Evolutionary conservation across 2,888 invertebrate genomes (phyloP), one percentile per base, ranked within the genome.

Genomic region (Rhamnusium bicolor): DNA sequence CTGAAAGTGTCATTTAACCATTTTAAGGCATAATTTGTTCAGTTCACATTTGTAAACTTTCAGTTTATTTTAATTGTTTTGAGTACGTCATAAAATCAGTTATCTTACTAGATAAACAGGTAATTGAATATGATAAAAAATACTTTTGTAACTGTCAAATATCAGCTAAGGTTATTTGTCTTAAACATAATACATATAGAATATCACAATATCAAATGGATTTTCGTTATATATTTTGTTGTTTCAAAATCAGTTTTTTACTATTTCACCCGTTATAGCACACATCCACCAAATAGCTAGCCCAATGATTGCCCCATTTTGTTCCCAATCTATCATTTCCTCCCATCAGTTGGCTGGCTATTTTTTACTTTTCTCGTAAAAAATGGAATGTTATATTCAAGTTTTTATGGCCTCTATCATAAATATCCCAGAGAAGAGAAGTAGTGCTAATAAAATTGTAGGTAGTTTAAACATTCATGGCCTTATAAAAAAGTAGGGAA

Each of bases 391-490:
- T 46, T 46, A 67, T 67, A 67, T 67, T 67, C 67, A 32, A 65
- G 53, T 51, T 53, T 65, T 65, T 65, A 65, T 29, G 51, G 19
- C 16, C 19, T 8, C 8, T 16, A 61, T 18, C n/a, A 72, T 74
- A 69, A 74, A 74, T 74, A 69, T 66, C 47, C 29, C 53, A 1
- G 54, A 6, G 21, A 47, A 60, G 40, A 60, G 54, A 27, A 61
- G 72, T 72, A 58, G 56, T 61, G 69, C 72, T 72, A 74, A 74
- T 74, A 74, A 76, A 76, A 74, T 71, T 67, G 70, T 71, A 72
- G 68, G 70, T 74, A 67, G 72, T 72, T 76, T 74, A 70, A 71
- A 70, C 72, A 76, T 76, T 74, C 74, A 74, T 69, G 54, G 66
- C 65, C 29, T 63, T 66, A 54, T 46, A 72, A 70, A 76, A n/a